Evolutionary conservation across 2,888 invertebrate genomes (phyloP).

Genomic region (Drosophila subquinaria): DNA sequence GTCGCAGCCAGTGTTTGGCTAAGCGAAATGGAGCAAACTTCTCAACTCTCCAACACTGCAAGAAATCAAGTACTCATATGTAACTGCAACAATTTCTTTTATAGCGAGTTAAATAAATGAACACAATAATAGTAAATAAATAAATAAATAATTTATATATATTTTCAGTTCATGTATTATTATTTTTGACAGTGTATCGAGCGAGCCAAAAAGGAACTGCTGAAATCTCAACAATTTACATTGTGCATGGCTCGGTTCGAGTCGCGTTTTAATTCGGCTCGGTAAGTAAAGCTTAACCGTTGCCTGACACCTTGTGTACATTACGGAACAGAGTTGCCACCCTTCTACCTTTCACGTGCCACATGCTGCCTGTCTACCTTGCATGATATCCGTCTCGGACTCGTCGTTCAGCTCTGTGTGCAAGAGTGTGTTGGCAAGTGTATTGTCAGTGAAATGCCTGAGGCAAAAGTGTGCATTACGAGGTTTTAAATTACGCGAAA

Average conservation of each 20-base stretch:
- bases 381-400: slow-evolving; percentile 30
- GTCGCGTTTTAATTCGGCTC: slow-evolving; percentile 13
- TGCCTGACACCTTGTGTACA: slow-evolving; percentile 76
- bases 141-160: neutral
- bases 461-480: slow-evolving; percentile 79
- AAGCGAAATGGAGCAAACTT: slow-evolving; percentile 48
- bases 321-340: slow-evolving; percentile 28
- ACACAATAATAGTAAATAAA: neutral
- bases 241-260: slow-evolving; percentile 23
- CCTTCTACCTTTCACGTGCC: neutral
- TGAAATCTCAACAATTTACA: slow-evolving; percentile 74
- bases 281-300: slow-evolving; percentile 80
- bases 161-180: neutral
- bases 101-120: neutral
- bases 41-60: neutral
- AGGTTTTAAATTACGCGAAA: slow-evolving; percentile 80
- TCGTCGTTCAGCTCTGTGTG: slow-evolving; percentile 36
- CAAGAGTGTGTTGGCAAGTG: slow-evolving; percentile 58
- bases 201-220: slow-evolving; percentile 21
- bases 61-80: neutral
- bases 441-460: slow-evolving; percentile 81
- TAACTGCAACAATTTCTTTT: neutral
- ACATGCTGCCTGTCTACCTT: slow-evolving; percentile 29
- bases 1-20: slow-evolving; percentile 75
- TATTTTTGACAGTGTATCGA: slow-evolving; percentile 24